Evolutionary conservation across 2,113 vertebrate species (phyloP).

Genomic region (Jaculus jaculus): DNA sequence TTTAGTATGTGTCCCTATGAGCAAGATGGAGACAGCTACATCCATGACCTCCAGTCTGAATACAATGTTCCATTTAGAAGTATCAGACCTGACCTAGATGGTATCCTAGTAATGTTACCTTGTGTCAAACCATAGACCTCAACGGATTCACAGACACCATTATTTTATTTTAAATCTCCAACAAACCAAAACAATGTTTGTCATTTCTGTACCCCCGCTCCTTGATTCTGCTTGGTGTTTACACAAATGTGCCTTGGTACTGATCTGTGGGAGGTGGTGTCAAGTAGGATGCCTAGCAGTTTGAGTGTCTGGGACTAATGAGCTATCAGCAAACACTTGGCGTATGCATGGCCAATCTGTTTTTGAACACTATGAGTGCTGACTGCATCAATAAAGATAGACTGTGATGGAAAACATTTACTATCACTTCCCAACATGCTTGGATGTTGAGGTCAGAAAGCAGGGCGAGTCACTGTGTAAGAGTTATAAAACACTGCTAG

Average conservation of each 20-base stretch:
- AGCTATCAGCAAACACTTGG: slow-evolving; percentile 63
- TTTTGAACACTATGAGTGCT: neutral
- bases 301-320: slow-evolving; percentile 50
- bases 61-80: neutral
- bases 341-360: slow-evolving; percentile 46
- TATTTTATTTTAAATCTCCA: neutral
- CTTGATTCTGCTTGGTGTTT: neutral
- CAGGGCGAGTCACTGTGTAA: fast-evolving
- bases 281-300: neutral
- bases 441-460: neutral
- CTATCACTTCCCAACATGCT: neutral
- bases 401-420: slow-evolving; percentile 30
- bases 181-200: neutral
- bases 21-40: neutral
- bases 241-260: slow-evolving; percentile 22
- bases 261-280: slow-evolving; percentile 21
- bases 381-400: slow-evolving; percentile 23
- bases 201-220: neutral
- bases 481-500: fast-evolving
- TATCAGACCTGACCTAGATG: too few species aligned
- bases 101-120: neutral
- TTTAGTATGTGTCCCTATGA: neutral
- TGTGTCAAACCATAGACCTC: neutral
- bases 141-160: fast-evolving
- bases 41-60: neutral